Base-by-base conservation (phyloP, 2,888 invertebrate genomes). In the Gymnoscelis rufifasciata region DNA sequence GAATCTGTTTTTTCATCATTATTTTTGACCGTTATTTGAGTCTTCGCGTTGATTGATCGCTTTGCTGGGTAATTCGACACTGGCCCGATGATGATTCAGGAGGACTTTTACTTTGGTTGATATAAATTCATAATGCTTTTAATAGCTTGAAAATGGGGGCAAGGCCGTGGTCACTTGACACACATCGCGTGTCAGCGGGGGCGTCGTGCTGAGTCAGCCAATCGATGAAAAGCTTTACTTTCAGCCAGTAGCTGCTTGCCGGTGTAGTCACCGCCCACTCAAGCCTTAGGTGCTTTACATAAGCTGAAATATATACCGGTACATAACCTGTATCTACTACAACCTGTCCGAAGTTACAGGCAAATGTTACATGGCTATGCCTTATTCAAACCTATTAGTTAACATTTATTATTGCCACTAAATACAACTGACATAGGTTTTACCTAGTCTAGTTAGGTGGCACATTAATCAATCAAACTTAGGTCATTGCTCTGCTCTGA, bases 151-250 rank as follows among this genome's bases (percentile, higher is more conserved):
- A 87, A 50, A 86, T 74, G 80, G 78, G 87, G 82, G 80, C 87
- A 86, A 88, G 87, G 87, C 83, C 84, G 74, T 52, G 57, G 59
- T 60, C 74, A 72, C 88, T 88, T 87, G 88, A 87, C 88, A 88
- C 62, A 83, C 71, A 80, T 88, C 61, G 65, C 59, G 66, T 68
- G 71, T 74, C 77, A 64, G 71, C 68, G 71, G 78, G 78, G 78
- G 76, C 72, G 78, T 68, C 69, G 71, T 76, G 83, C 82, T 80
- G 74, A 72, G 71, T 83, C 83, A 75, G 78, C 82, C 82, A 83
- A 83, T 86, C 84, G 84, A 84, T 84, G 81, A 55, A 47, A 66
- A 68, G 60, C 72, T 69, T 69, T 70, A 65, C 67, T 62, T 61
- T 58, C 63, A 57, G 57, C 65, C 69, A 64, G 69, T 68, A 64